These are phyloP conservation scores for Aspidiotus rigidus DNA, from an alignment of 2,888 invertebrate species.

Conservation along the genomic window DNA sequence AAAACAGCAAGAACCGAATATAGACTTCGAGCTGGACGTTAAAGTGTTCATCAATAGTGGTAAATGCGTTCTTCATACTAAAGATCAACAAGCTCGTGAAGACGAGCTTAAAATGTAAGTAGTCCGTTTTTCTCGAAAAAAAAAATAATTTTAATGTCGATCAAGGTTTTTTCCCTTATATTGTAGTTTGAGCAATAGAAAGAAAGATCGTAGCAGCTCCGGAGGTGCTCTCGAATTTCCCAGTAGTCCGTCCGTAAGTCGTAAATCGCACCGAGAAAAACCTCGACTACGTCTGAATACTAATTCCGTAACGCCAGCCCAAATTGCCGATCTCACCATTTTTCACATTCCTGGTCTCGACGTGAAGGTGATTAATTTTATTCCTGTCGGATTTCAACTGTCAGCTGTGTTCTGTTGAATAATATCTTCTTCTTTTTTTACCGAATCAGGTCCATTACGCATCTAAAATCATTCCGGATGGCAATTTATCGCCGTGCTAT, in stretches of 20 bases:
- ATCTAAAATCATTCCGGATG: conserved; percentile 61
- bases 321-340: conserved; percentile 66
- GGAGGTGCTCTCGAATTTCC: conserved; percentile 54
- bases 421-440: neutral
- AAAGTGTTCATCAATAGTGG: conserved; percentile 94
- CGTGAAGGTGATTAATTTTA: conserved; percentile 55
- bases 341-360: conserved; percentile 87
- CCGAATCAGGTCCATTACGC: conserved; percentile 61
- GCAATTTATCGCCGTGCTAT: conserved; percentile 47
- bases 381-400: neutral
- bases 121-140: conserved; percentile 42
- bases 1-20: conserved; percentile 72
- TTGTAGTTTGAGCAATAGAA: conserved; percentile 52
- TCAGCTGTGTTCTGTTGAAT: neutral
- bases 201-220: conserved; percentile 62
- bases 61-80: conserved; percentile 91
- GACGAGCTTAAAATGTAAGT: conserved; percentile 58
- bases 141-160: conserved; percentile 39
- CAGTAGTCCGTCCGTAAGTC: conserved; percentile 49
- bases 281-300: conserved; percentile 35
- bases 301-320: conserved; percentile 43
- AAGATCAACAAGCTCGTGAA: conserved; percentile 56
- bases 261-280: conserved; percentile 43
- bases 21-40: conserved; percentile 91
- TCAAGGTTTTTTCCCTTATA: conserved; percentile 36